These are phyloP conservation scores for Sphaerophoria rueppellii DNA, from an alignment of 2,888 invertebrate genomes.

Conservation along the genomic window DNA sequence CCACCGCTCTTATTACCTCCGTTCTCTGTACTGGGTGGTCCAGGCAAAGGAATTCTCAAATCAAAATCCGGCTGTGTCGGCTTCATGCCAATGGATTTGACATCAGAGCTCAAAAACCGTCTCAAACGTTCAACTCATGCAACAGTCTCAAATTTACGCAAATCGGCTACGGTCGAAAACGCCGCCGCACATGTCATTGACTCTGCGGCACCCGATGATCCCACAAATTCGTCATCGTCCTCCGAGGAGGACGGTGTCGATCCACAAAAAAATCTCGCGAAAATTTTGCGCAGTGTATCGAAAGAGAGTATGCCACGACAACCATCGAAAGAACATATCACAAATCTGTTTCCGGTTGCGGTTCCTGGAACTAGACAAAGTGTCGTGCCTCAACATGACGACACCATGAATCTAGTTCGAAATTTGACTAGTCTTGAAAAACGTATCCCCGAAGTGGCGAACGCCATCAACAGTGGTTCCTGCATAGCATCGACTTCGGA, in stretches of 20 bases:
- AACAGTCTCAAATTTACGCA: constrained; percentile 80
- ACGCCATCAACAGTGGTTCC: constrained; percentile 25
- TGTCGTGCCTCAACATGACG: constrained; percentile 77
- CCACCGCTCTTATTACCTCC: constrained; percentile 69
- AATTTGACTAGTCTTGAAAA: constrained; percentile 80
- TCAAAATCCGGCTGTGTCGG: constrained; percentile 79
- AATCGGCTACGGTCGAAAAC: constrained; percentile 79
- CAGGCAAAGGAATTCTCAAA: constrained; percentile 79
- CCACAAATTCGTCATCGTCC: constrained; percentile 69
- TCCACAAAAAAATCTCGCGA: constrained; percentile 78
- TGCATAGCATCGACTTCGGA: constrained; percentile 81
- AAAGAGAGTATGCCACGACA: constrained; percentile 78
- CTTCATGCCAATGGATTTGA: constrained; percentile 81
- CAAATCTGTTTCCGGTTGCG: constrained; percentile 37
- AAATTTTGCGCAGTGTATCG: constrained; percentile 78
- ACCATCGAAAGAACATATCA: constrained; percentile 58
- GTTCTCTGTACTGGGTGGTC: constrained; percentile 69
- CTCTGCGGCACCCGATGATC: constrained; percentile 32
- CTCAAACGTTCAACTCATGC: constrained; percentile 81
- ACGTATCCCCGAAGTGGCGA: constrained; percentile 63
- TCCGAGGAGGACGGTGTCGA: constrained; percentile 75
- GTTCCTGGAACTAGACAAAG: constrained; percentile 43
- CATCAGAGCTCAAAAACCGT: constrained; percentile 81
- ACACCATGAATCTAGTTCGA: constrained; percentile 80
- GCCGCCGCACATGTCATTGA: constrained; percentile 58